Base-by-base conservation (phyloP, 2,888 invertebrate species). In the Magallana nippona region DNA sequence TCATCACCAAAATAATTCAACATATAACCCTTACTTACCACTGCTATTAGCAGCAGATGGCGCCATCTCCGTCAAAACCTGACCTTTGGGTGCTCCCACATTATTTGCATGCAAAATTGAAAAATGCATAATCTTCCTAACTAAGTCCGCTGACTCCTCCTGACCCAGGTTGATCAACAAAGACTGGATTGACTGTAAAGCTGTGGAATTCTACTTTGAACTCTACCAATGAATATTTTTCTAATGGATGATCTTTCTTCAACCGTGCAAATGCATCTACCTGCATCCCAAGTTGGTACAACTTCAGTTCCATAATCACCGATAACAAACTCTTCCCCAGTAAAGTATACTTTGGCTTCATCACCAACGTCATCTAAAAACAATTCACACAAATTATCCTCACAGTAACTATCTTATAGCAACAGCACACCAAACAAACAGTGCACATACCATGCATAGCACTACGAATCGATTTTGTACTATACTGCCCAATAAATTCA, bases 61-160 rank as follows among this genome's bases (percentile, higher is more conserved):
- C 10, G n/a, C n/a, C 2, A 10, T 11, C 13, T 80, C 77, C 55
- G 55, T 27, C 77, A 79, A 22, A 19, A n/a, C n/a, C 57, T 79
- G 79, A 15, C 79, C 79, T 22, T 79, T 57, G 15, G 79, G 79
- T n/a, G 57, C 79, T 15, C 79, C 79, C n/a, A 57, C 19, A 27
- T 56, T 27, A 57, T 79, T 79, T 79, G 57, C 79, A 79, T 79
- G 79, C 15, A 55, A 27, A 57, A 78, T 56, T 19, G 57, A 15
- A 57, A 56, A 57, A 79, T 79, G 79, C 55, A 79, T 57, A 13
- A 19, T 15, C 15, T 17, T 27, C 22, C 79, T 55, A 55, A 57
- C 44, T 3, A 27, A n/a, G 5, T 57, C 57, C 57, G 19, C n/a
- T 19, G 79, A 56, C 79, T 55, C 57, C n/a, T 79, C 79, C 56